Conservation (phyloP, 2,797 vertebrate genomes). For the Crenuchus spilurus region DNA sequence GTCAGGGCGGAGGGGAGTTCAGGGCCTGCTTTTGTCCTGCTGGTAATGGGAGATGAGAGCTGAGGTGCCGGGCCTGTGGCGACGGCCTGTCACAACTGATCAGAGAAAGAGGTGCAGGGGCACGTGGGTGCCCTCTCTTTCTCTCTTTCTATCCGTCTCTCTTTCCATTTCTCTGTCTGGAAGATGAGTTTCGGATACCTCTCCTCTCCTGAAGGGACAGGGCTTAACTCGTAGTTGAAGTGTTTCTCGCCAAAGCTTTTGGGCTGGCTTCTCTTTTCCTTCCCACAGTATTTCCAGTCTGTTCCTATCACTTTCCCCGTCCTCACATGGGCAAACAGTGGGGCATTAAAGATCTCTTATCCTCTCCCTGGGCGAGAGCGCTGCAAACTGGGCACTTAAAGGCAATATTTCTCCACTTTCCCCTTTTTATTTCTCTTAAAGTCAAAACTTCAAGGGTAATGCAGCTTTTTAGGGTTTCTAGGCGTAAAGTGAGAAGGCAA, state of each 20-base stretch:
- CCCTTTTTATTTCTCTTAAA: slow-evolving; percentile 72
- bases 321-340: slow-evolving; percentile 59
- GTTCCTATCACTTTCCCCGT: slow-evolving; percentile 57
- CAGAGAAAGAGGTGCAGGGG: slow-evolving; percentile 42
- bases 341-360: slow-evolving; percentile 60
- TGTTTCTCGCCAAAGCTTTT: slow-evolving; percentile 22
- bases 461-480: slow-evolving; percentile 72
- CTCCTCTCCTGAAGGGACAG: slow-evolving; percentile 45
- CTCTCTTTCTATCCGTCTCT: slow-evolving; percentile 1
- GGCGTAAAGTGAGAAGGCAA: slow-evolving; percentile 76
- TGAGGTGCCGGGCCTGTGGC: slow-evolving; percentile 51
- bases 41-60: slow-evolving; percentile 56
- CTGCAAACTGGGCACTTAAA: slow-evolving; percentile 64
- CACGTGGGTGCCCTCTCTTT: slow-evolving; percentile 40
- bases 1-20: slow-evolving; percentile 48
- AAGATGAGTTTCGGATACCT: slow-evolving; percentile 57
- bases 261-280: slow-evolving; percentile 32
- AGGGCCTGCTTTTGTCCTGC: slow-evolving; percentile 53
- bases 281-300: slow-evolving; percentile 35
- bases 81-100: slow-evolving; percentile 47
- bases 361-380: slow-evolving; percentile 56
- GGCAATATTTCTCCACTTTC: slow-evolving; percentile 58
- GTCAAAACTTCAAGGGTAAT: slow-evolving; percentile 68
- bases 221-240: slow-evolving; percentile 33
- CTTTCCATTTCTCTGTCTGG: background rate